A percentile compares a stretch with the other conserved stretches of the same genome.
These are phyloP conservation scores for Heliconius ismenius DNA, from an alignment of 2,888 invertebrate species.

Conservation along the genomic window DNA sequence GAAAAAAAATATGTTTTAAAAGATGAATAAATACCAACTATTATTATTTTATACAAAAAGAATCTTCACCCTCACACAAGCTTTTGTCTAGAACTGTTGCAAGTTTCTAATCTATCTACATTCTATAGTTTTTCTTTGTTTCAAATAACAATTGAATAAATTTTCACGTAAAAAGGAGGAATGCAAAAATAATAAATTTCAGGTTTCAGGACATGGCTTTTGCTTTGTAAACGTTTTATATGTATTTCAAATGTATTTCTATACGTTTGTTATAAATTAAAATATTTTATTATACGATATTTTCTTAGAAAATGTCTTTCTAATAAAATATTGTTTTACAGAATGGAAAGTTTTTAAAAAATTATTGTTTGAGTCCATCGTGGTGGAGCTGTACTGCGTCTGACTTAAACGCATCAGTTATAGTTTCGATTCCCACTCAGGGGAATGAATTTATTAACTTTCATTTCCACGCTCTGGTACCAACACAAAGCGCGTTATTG, in stretches of 20 bases:
- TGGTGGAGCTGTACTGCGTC: too few species aligned
- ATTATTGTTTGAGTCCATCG: too few species aligned
- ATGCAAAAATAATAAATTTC: slow-evolving; percentile 33
- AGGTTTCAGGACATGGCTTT: slow-evolving; percentile 23
- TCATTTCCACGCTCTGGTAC: too few species aligned
- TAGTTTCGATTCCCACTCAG: too few species aligned
- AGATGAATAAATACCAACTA: background rate
- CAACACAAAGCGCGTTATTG: too few species aligned
- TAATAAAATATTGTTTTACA: background rate
- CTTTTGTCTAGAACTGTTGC: slow-evolving; percentile 37
- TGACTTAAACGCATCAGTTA: too few species aligned
- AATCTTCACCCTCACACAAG: background rate
- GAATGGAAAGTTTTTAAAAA: background rate
- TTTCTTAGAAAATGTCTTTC: background rate
- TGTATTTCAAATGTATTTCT: slow-evolving; percentile 6
- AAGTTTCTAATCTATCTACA: slow-evolving; percentile 35
- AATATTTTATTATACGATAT: background rate
- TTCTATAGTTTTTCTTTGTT: slow-evolving; percentile 35
- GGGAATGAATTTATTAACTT: too few species aligned
- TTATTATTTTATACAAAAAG: background rate
- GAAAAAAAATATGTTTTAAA: too few species aligned
- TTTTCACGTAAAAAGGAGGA: slow-evolving; percentile 11
- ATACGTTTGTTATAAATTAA: background rate
- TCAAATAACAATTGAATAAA: slow-evolving; percentile 38
- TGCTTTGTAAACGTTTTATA: slow-evolving; percentile 1